Conservation (phyloP, 2,113 vertebrate genomes). For the Herpetotheres cachinnans region DNA sequence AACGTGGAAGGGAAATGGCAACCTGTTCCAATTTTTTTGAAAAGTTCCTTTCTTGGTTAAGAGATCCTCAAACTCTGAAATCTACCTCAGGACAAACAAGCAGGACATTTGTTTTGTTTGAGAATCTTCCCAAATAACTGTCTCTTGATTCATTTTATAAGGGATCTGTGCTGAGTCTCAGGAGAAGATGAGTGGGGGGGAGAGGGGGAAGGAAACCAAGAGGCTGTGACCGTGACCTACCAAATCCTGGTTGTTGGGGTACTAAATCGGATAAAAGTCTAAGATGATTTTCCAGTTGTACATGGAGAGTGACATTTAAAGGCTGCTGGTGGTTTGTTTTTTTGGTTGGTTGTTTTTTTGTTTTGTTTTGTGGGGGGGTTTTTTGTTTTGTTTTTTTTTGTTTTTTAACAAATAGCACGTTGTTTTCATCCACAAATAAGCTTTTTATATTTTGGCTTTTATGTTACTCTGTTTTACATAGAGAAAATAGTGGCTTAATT, state of each 20-base stretch:
- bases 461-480: neutral
- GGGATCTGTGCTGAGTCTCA: neutral
- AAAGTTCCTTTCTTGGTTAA: neutral
- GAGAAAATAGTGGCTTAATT: neutral
- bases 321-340: neutral
- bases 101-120: neutral
- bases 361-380: neutral
- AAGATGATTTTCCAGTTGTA: neutral
- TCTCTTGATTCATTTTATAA: neutral
- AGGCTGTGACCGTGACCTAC: neutral
- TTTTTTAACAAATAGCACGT: neutral
- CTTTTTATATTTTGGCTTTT: neutral
- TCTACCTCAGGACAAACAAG: neutral
- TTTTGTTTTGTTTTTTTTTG: neutral
- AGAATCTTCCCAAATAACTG: neutral
- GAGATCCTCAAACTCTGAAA: neutral
- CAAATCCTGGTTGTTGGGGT: neutral
- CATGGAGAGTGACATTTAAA: neutral
- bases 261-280: neutral
- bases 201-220: neutral
- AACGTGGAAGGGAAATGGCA: rapidly evolving
- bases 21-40: rapidly evolving
- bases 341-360: no score
- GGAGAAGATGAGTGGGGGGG: neutral
- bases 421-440: neutral